Conservation (phyloP, 1,140 invertebrate species). For the Drosophila pandora region DNA sequence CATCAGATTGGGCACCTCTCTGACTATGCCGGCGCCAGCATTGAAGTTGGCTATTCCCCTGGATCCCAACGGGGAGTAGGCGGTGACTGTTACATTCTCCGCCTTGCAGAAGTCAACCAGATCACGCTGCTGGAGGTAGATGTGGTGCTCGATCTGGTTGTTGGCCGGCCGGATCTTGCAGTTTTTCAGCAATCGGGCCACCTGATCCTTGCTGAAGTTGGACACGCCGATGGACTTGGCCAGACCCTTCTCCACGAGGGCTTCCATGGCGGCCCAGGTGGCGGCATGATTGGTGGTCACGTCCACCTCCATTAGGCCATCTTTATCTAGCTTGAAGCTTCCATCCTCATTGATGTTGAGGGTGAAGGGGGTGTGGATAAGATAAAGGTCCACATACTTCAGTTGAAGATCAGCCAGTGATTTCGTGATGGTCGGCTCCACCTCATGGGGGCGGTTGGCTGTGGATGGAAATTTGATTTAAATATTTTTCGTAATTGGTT, state of each 20-base stretch:
- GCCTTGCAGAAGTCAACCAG: conserved; percentile 90
- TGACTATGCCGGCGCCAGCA: conserved; percentile 80
- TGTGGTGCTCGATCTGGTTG: conserved; percentile 92
- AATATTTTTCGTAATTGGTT: background rate
- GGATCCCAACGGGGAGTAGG: conserved; percentile 93
- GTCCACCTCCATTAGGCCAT: conserved; percentile 88
- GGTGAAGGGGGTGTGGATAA: conserved; percentile 92
- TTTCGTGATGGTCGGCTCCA: conserved; percentile 89
- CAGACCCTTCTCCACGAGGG: conserved; percentile 87
- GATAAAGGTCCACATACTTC: conserved; percentile 93
- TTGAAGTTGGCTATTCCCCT: conserved; percentile 86
- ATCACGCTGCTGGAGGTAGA: conserved; percentile 91
- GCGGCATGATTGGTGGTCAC: conserved; percentile 88
- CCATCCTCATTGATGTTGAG: conserved; percentile 83
- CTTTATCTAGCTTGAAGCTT: conserved; percentile 83
- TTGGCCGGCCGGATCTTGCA: conserved; percentile 88
- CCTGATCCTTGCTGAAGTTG: conserved; percentile 91
- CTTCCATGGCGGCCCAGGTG: conserved; percentile 92
- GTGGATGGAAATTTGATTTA: background rate
- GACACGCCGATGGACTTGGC: conserved; percentile 90
- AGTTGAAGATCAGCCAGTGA: conserved; percentile 90
- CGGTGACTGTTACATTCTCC: conserved; percentile 90
- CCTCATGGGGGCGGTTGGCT: conserved; percentile 88
- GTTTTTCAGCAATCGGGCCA: conserved; percentile 87
- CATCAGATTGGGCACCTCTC: conserved; percentile 87